Evolutionary conservation across 2,797 vertebrate genomes (phyloP).

Genomic region (Clarias pachynema): DNA sequence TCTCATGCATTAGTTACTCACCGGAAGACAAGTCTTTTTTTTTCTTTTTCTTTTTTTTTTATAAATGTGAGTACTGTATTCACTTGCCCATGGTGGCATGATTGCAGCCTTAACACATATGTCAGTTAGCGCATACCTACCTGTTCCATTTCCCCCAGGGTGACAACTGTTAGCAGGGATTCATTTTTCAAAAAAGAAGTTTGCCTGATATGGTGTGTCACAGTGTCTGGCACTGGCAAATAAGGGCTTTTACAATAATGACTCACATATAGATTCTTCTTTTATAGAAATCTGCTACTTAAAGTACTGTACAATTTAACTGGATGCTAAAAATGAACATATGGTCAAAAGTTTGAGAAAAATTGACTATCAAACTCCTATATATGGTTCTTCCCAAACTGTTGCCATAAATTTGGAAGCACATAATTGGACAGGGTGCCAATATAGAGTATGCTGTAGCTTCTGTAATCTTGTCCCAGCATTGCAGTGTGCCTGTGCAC

Average conservation of each 20-base stretch:
- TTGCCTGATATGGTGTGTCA: constrained; percentile 16
- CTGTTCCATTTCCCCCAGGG: constrained; percentile 16
- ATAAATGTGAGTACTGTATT: neutral
- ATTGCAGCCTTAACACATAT: constrained; percentile 28
- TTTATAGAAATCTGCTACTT: neutral
- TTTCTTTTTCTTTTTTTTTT: no score
- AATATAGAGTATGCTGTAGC: neutral
- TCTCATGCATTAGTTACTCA: neutral
- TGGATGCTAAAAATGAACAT: neutral
- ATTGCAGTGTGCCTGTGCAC: neutral
- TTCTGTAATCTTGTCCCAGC: neutral
- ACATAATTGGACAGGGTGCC: neutral
- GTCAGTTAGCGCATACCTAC: constrained; percentile 24
- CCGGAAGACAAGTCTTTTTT: neutral
- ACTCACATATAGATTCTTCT: neutral
- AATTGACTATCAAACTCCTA: neutral
- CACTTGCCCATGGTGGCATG: neutral
- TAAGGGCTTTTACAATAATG: constrained; percentile 15
- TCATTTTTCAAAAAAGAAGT: constrained; percentile 11
- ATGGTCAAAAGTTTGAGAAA: neutral
- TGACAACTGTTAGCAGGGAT: constrained; percentile 5
- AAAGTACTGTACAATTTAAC: neutral
- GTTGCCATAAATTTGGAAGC: neutral
- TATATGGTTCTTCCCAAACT: neutral
- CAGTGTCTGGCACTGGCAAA: neutral